Conservation (phyloP, 2,113 vertebrate species). For the Ceyx margarethae region DNA sequence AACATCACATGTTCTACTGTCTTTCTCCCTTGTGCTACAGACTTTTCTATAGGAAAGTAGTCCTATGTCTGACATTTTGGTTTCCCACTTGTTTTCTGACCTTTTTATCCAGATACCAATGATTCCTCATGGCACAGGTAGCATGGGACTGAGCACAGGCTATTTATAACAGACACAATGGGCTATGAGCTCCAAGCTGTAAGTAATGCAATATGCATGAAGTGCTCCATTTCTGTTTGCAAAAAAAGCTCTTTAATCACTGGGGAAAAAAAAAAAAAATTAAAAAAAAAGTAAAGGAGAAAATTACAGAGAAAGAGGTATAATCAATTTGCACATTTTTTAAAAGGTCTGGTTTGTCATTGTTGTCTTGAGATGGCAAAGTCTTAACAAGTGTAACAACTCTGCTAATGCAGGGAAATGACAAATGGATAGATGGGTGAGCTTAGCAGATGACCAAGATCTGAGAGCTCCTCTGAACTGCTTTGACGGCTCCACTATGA, state of each 20-base stretch:
- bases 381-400: neutral
- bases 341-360: neutral
- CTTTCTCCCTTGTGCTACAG: neutral
- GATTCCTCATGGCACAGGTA: neutral
- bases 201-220: slow-evolving; percentile 45
- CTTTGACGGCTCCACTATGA: neutral
- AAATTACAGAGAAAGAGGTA: neutral
- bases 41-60: neutral
- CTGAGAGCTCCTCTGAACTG: neutral
- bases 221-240: slow-evolving; percentile 7
- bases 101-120: neutral
- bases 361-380: neutral
- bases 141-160: neutral
- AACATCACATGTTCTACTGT: neutral
- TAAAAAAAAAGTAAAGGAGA: too few species aligned
- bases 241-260: slow-evolving; percentile 16
- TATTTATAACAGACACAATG: neutral
- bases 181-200: neutral
- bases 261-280: too few species aligned
- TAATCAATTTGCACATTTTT: slow-evolving; percentile 2
- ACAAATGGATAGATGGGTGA: neutral
- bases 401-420: neutral
- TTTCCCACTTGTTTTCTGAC: neutral
- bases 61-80: neutral
- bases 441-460: neutral